Percentiles rank a stretch among this genome's conserved stretches.
These are phyloP conservation scores for Polydesmus complanatus DNA, from an alignment of 2,888 invertebrate species.

Conservation along the genomic window DNA sequence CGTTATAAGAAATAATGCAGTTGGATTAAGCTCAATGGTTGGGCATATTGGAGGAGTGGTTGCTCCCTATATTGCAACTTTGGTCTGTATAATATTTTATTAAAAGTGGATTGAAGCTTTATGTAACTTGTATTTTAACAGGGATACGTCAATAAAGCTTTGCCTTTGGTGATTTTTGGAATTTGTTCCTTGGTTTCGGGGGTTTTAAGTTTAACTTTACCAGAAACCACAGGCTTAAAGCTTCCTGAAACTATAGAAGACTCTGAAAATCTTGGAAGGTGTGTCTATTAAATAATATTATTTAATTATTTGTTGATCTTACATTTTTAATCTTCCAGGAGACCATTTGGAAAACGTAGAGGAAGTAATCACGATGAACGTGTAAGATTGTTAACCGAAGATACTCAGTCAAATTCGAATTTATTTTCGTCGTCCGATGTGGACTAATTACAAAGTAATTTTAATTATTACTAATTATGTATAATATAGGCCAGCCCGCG, in stretches of 20 bases:
- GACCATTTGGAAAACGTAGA: background rate
- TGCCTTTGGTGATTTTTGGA: conserved; percentile 58
- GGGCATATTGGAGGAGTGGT: conserved; percentile 74
- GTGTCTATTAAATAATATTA: background rate
- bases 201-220: conserved; percentile 49
- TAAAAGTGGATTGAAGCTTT: background rate
- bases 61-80: conserved; percentile 65
- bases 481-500: too few species aligned
- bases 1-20: conserved; percentile 69
- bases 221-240: conserved; percentile 61
- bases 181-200: conserved; percentile 53
- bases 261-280: conserved; percentile 11
- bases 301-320: background rate
- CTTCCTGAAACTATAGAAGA: conserved; percentile 48
- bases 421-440: too few species aligned
- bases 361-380: background rate
- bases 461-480: too few species aligned
- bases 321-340: background rate
- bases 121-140: background rate
- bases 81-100: conserved; percentile 31
- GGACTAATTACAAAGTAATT: too few species aligned
- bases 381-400: conserved; percentile 3
- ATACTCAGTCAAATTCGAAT: too few species aligned
- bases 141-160: conserved; percentile 22
- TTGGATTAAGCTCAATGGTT: conserved; percentile 70